Base-by-base conservation (phyloP, 1,140 invertebrate species). In the Nebria ingens region DNA sequence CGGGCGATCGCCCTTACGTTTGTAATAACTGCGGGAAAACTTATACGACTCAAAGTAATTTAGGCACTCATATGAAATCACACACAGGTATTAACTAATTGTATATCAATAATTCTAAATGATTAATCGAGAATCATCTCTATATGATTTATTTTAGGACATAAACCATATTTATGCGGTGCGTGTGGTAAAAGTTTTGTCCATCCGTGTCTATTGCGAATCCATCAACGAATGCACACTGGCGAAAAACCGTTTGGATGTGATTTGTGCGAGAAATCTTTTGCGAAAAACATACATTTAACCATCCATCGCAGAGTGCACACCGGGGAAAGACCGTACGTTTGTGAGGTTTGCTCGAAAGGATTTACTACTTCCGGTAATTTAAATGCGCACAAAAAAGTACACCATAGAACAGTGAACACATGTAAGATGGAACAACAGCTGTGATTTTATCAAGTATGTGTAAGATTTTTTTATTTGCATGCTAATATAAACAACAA, bases 1-100 rank as follows among this genome's bases (percentile, higher is more conserved):
- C 75, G 0, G 76, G 75, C 1, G 71, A 73, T 21, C 60, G 68
- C 2, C 76, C 73, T 17, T 78, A 74, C 29, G 67, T 66, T 23
- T 76, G 76, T 58, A 66, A 64, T 1, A 57, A 74, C 2, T 78
- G 76, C 49, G 64, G 61, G 17, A 69, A 78, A n/a, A 64, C 78
- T 54, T 85, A 85, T 61, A 84, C 82, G 1, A 79, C 85, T 56
- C 79, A 78, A 13, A 85, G 70, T 54, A 69, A 75, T 13, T 56
- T 78, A 54, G 74, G 73, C 22, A 71, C 72, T 13, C 76, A 78
- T 50, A 68, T 74, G 62, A 68, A 72, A 42, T 69, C 72, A 12
- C 76, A 78, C 59, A 76, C 74, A 2, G 75, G 74, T 2, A 72
- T 76, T 19, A 11, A n/a, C n/a, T n/a, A n/a, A n/a, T n/a, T n/a